These are phyloP conservation scores for Macaria liturata DNA, from an alignment of 2,888 invertebrate genomes.

Conservation along the genomic window DNA sequence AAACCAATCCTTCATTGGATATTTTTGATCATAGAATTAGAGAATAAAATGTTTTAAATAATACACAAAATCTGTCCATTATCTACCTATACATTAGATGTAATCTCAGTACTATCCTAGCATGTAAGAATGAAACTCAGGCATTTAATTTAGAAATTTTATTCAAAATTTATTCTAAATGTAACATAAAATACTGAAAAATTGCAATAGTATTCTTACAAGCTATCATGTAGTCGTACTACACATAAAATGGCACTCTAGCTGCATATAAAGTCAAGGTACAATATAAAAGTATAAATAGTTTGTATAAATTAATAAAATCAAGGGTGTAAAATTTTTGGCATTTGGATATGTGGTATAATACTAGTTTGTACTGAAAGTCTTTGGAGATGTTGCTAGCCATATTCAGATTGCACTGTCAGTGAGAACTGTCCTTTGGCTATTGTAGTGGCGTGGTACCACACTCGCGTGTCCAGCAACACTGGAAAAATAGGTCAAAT, in stretches of 20 bases:
- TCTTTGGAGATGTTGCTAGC: conserved; percentile 55
- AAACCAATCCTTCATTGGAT: conserved; percentile 64
- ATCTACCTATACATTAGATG: no score
- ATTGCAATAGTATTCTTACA: conserved; percentile 50
- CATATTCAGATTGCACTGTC: conserved; percentile 96
- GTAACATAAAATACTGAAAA: conserved; percentile 48
- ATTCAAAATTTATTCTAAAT: conserved; percentile 41
- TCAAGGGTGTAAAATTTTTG: conserved; percentile 59
- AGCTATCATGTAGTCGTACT: conserved; percentile 62
- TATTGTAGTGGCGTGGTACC: conserved; percentile 95
- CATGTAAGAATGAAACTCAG: conserved; percentile 1
- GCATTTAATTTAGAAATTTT: conserved; percentile 24
- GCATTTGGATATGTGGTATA: conserved; percentile 69
- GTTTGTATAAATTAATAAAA: conserved; percentile 42
- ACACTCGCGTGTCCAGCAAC: conserved; percentile 93
- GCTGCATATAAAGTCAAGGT: conserved; percentile 8
- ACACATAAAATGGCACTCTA: conserved; percentile 67
- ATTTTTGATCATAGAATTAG: conserved; percentile 74
- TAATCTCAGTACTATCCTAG: no score
- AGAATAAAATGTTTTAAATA: conserved; percentile 74
- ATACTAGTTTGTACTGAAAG: conserved; percentile 57
- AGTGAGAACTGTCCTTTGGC: conserved; percentile 92
- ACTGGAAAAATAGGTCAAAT: conserved; percentile 75
- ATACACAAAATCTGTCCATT: conserved; percentile 11
- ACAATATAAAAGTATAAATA: conserved; percentile 48